phyloP scores from a whole-genome alignment of 2,797 vertebrate genomes.

The Aeoliscus strigatus region DNA sequence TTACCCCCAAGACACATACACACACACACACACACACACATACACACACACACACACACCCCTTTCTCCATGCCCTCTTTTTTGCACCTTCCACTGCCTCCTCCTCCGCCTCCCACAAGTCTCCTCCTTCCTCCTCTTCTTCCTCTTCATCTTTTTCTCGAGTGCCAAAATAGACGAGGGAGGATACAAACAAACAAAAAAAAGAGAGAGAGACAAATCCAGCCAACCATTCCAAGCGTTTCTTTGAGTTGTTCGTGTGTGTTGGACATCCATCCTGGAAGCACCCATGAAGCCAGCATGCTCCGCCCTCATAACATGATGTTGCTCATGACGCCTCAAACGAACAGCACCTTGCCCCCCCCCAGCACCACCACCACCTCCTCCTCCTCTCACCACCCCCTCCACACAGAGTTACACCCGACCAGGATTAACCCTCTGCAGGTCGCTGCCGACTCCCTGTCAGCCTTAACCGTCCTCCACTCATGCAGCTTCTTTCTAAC shows the following conservation, averaged over 20 bases:
- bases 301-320: conserved; percentile 83
- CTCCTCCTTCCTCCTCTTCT: too few relatives aligned
- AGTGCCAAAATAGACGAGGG: conserved; percentile 81
- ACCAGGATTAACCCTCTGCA: conserved; percentile 78
- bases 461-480: conserved; percentile 58
- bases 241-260: conserved; percentile 80
- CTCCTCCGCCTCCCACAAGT: conserved; percentile 66
- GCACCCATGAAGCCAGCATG: conserved; percentile 83
- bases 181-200: conserved; percentile 24
- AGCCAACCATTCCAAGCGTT: conserved; percentile 75
- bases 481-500: conserved; percentile 83
- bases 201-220: conserved; percentile 2
- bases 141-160: too few relatives aligned
- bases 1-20: conserved; percentile 62
- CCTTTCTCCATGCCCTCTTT: conserved; percentile 60
- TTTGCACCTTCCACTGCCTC: conserved; percentile 80
- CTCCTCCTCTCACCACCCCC: conserved; percentile 62
- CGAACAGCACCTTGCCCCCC: conserved; percentile 69
- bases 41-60: conserved; percentile 37
- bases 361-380: conserved; percentile 51
- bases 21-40: conserved; percentile 32
- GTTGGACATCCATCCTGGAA: conserved; percentile 80
- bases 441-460: conserved; percentile 61
- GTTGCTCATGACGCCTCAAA: conserved; percentile 81
- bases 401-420: conserved; percentile 68